These are phyloP conservation scores for Drosophila formosana DNA, from an alignment of 2,888 invertebrate genomes.

Conservation along the genomic window DNA sequence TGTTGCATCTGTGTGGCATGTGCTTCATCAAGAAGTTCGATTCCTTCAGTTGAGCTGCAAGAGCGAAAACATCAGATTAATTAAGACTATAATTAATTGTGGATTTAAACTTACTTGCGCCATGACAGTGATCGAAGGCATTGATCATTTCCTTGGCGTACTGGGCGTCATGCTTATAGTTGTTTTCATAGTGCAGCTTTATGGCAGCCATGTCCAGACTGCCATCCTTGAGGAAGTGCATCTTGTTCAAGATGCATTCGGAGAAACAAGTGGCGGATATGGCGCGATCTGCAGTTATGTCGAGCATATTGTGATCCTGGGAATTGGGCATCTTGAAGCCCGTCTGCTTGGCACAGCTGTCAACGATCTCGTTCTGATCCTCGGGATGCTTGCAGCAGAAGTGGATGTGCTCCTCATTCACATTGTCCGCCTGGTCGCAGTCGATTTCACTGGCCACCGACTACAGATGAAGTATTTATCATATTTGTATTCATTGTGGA, in stretches of 20 bases:
- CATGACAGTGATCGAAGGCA: conserved; percentile 78
- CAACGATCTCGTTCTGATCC: conserved; percentile 70
- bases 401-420: conserved; percentile 76
- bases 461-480: not conserved
- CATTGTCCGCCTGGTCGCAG: conserved; percentile 59
- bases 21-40: conserved; percentile 26
- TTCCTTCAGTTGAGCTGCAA: conserved; percentile 12
- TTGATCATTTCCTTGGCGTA: conserved; percentile 74
- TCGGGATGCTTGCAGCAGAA: conserved; percentile 78
- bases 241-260: conserved; percentile 63
- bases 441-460: conserved; percentile 52
- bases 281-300: conserved; percentile 67
- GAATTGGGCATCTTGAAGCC: conserved; percentile 60
- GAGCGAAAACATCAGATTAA: not conserved
- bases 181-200: conserved; percentile 32
- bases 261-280: conserved; percentile 72
- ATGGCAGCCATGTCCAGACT: conserved; percentile 70
- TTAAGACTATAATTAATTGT: accelerated
- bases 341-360: conserved; percentile 64
- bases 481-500: too few species aligned
- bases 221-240: conserved; percentile 59
- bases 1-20: conserved; percentile 53
- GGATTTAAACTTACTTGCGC: conserved; percentile 51
- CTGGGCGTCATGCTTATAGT: conserved; percentile 62
- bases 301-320: conserved; percentile 70